Evolutionary conservation across 2,113 vertebrate genomes (phyloP).

Genomic region (Macquaria ambigua): DNA sequence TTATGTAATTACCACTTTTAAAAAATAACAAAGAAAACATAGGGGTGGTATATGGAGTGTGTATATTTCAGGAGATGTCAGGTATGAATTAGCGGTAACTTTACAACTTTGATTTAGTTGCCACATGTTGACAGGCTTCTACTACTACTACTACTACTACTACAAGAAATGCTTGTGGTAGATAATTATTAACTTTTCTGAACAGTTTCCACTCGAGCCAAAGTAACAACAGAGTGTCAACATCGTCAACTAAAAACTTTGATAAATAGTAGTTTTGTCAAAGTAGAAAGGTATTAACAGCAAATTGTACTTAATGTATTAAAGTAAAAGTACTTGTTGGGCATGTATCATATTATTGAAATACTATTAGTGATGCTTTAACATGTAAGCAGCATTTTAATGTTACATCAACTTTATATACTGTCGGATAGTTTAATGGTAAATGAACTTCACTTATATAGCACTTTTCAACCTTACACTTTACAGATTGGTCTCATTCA

Average conservation of each 20-base stretch:
- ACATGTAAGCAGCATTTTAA: too few species aligned
- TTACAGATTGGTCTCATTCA: too few species aligned
- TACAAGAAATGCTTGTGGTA: neutral
- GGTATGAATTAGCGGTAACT: constrained; percentile 33
- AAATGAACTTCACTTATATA: too few species aligned
- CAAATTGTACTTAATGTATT: too few species aligned
- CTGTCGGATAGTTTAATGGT: too few species aligned
- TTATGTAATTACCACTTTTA: constrained; percentile 21
- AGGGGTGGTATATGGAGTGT: neutral
- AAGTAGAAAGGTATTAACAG: too few species aligned
- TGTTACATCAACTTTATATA: too few species aligned
- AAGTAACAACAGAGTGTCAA: neutral
- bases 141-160: neutral
- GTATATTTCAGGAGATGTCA: constrained; percentile 29
- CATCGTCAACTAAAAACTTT: neutral
- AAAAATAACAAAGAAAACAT: constrained; percentile 26
- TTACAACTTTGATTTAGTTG: constrained; percentile 14
- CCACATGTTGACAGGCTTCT: neutral
- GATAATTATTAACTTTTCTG: neutral
- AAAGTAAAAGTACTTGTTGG: too few species aligned
- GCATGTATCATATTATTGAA: too few species aligned
- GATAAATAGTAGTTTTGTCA: neutral
- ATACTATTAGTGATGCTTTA: too few species aligned
- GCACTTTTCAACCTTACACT: too few species aligned
- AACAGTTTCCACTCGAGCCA: neutral